Conservation (phyloP, 2,888 invertebrate genomes). For the Protonemura montana region DNA sequence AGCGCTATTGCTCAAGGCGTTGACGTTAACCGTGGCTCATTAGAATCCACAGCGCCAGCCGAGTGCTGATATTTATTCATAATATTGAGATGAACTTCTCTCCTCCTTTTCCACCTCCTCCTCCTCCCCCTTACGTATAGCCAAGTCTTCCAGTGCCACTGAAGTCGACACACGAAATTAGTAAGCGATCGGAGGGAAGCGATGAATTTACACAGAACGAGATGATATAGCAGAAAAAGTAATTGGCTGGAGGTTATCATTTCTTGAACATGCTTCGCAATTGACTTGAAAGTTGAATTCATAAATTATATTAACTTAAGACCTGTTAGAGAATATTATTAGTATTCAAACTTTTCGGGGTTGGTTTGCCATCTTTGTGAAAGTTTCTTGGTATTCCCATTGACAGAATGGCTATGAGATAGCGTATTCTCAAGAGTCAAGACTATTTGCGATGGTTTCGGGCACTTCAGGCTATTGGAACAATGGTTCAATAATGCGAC, state of each 20-base stretch:
- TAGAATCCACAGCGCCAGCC: conserved; percentile 55
- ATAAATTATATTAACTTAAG: conserved; percentile 51
- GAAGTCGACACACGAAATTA: conserved; percentile 45
- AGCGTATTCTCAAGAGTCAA: background rate
- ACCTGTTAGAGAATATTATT: conserved; percentile 46
- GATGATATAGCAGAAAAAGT: conserved; percentile 46
- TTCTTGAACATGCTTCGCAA: conserved; percentile 45
- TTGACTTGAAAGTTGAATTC: conserved; percentile 46
- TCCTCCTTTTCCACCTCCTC: conserved; percentile 43
- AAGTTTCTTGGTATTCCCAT: conserved; percentile 32
- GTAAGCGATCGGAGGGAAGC: conserved; percentile 45
- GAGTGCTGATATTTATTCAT: conserved; percentile 61
- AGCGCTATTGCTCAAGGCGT: conserved; percentile 62
- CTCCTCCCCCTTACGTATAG: conserved; percentile 20
- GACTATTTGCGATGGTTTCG: conserved; percentile 31
- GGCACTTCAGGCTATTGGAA: conserved; percentile 37
- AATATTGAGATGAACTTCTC: conserved; percentile 61
- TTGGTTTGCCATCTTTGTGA: conserved; percentile 36
- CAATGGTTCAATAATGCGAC: conserved; percentile 42
- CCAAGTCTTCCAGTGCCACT: conserved; percentile 8
- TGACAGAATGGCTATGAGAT: conserved; percentile 30
- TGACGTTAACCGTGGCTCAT: conserved; percentile 63
- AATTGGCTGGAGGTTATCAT: conserved; percentile 48
- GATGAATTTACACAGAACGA: conserved; percentile 41
- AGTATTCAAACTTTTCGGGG: conserved; percentile 43